Conservation (phyloP, 1,140 invertebrate genomes). For the Drosophila biarmipes region DNA sequence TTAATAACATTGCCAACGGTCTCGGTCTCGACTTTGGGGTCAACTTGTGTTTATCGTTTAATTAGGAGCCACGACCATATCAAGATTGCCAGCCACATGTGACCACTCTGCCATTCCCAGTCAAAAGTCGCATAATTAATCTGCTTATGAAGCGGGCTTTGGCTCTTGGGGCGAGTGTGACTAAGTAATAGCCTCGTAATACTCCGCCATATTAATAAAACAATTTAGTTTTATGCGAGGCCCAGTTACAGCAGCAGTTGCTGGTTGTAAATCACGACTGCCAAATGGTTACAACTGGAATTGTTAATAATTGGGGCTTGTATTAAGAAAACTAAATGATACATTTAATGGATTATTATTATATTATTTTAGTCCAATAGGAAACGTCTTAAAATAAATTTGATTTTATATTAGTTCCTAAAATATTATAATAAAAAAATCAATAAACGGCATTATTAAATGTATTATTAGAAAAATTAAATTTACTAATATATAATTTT, state of each 20-base stretch:
- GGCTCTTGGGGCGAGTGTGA: conserved; percentile 51
- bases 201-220: conserved; percentile 68
- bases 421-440: too few species aligned
- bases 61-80: conserved; percentile 60
- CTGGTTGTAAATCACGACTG: conserved; percentile 54
- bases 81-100: conserved; percentile 58
- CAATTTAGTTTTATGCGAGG: conserved; percentile 62
- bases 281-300: conserved; percentile 13
- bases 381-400: too few species aligned
- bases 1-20: conserved; percentile 65
- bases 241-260: conserved; percentile 41
- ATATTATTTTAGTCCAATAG: too few species aligned
- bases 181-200: conserved; percentile 74
- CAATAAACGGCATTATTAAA: too few species aligned
- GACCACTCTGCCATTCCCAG: conserved; percentile 40
- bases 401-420: too few species aligned
- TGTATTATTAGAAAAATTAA: too few species aligned
- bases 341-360: background rate
- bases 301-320: conserved; percentile 5
- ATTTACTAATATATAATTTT: too few species aligned
- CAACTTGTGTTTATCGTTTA: conserved; percentile 78
- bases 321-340: background rate
- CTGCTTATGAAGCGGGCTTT: conserved; percentile 65
- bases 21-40: conserved; percentile 34
- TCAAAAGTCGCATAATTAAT: conserved; percentile 79